These are phyloP conservation scores for Pachyseris speciosa DNA, from an alignment of 64 coral and sea anemone species.

Conservation along the genomic window DNA sequence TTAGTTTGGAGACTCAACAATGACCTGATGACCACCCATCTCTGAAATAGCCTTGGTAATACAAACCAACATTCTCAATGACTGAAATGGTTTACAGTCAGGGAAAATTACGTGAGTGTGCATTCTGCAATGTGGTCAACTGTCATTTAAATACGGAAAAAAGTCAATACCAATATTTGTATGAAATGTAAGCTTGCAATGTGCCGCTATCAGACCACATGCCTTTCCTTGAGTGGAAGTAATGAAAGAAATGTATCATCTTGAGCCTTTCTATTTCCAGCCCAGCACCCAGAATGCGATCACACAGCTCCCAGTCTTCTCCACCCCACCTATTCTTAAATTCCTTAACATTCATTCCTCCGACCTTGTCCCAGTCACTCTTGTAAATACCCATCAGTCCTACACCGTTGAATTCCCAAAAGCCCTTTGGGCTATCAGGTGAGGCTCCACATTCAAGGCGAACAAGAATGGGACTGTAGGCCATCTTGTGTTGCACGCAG, in stretches of 20 bases:
- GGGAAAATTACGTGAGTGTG: too few species aligned
- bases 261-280: slow-evolving; percentile 69
- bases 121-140: too few species aligned
- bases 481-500: slow-evolving; percentile 56
- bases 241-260: slow-evolving; percentile 78
- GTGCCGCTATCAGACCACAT: slow-evolving; percentile 57
- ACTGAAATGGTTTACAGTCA: too few species aligned
- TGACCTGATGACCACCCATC: too few species aligned
- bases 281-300: slow-evolving; percentile 57
- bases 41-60: too few species aligned
- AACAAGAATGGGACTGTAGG: slow-evolving; percentile 43
- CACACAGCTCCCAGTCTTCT: slow-evolving; percentile 89
- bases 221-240: slow-evolving; percentile 80
- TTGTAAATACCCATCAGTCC: slow-evolving; percentile 71
- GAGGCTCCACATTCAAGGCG: slow-evolving; percentile 55
- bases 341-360: slow-evolving; percentile 71
- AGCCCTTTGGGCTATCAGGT: slow-evolving; percentile 13
- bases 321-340: slow-evolving; percentile 81
- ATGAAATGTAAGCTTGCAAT: background rate
- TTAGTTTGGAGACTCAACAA: too few species aligned
- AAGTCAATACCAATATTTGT: background rate
- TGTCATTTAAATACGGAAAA: too few species aligned
- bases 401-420: slow-evolving; percentile 47
- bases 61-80: too few species aligned
- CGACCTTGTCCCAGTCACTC: slow-evolving; percentile 79